Percentiles rank a stretch among this genome's conserved stretches.
Evolutionary conservation across 2,113 vertebrate genomes (phyloP).

Genomic region (Odontesthes bonariensis): DNA sequence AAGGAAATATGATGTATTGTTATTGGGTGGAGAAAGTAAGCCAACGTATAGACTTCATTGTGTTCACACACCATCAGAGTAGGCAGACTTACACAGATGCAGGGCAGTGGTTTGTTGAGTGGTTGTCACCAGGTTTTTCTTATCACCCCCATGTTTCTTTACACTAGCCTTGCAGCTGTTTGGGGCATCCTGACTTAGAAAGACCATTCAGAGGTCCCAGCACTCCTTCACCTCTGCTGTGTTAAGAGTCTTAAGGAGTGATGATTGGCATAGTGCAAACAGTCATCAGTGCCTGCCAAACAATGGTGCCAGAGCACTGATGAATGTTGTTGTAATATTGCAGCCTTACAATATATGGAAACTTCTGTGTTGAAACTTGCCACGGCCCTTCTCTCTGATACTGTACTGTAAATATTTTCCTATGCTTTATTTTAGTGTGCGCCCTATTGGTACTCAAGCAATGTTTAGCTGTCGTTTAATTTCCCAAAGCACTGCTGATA

Average conservation of each 20-base stretch:
- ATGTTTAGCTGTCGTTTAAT: slow-evolving; percentile 71
- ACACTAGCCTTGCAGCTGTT: slow-evolving; percentile 31
- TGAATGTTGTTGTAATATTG: slow-evolving; percentile 77
- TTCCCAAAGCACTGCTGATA: slow-evolving; percentile 77
- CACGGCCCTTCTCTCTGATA: slow-evolving; percentile 59
- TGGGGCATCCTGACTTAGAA: slow-evolving; percentile 56
- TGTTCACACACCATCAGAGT: slow-evolving; percentile 4
- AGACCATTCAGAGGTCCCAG: slow-evolving; percentile 30
- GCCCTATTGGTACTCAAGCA: slow-evolving; percentile 46
- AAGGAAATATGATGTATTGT: slow-evolving; percentile 35
- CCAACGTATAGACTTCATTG: slow-evolving; percentile 13
- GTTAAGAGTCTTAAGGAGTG: slow-evolving; percentile 37
- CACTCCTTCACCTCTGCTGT: slow-evolving; percentile 42
- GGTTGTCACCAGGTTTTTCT: slow-evolving; percentile 50
- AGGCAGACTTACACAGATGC: slow-evolving; percentile 1
- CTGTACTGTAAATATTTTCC: slow-evolving; percentile 80
- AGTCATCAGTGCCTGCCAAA: slow-evolving; percentile 59
- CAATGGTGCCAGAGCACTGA: slow-evolving; percentile 75
- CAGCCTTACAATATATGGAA: slow-evolving; percentile 83
- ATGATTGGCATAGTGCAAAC: slow-evolving; percentile 68
- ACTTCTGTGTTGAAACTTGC: slow-evolving; percentile 58
- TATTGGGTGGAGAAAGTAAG: slow-evolving; percentile 12
- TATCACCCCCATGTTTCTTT: slow-evolving; percentile 46
- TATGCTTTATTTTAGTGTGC: slow-evolving; percentile 58
- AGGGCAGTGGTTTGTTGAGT: slow-evolving; percentile 11